Evolutionary conservation across 2,113 vertebrate species (phyloP), one percentile per base, ranked within the genome.

Genomic region (Spizaetus ornatus): DNA sequence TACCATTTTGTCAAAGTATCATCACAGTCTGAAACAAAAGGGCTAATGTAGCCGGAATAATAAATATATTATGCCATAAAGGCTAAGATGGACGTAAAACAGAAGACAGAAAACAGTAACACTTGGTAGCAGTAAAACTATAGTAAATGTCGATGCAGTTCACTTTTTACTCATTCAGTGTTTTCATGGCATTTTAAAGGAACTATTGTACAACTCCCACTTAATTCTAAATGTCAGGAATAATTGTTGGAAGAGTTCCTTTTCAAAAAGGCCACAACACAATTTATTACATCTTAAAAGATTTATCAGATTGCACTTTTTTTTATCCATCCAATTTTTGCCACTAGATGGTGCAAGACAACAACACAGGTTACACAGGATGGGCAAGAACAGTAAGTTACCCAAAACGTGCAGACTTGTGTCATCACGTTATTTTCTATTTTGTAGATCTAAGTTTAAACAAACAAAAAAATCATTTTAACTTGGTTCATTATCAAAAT

Each of bases 281-380:
- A 48, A 40, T 40, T 45, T 15, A 32, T n/a, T 7, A 50, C 11
- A 84, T 10, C 38, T 36, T 20, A 13, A 13, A 72, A 13, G 17
- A 36, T 45, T 25, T 1, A 32, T 17, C 48, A 25, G 17, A 7
- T 55, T 34, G 42, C 5, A 7, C 38, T 86, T 96, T 86, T 12
- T 72, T 71, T 53, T 25, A 29, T 59, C 31, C 25, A 53, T 40
- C 34, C 29, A 45, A 9, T 42, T 50, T 58, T 66, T 11, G 8
- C 97, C 97, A 94, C 94, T 90, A 97, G 97, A 82, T 95, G 97
- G 97, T 47, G 96, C 27, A 78, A 88, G 45, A 29, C 29, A 48
- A 58, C 10, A 87, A 85, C 13, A 10, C 26, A 85, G 80, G 34
- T 40, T n/a, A 66, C 14, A 29, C 12, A 1, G 34, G 26, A 52